Base-by-base conservation (phyloP, 2,113 vertebrate genomes). In the Cairina moschata region DNA sequence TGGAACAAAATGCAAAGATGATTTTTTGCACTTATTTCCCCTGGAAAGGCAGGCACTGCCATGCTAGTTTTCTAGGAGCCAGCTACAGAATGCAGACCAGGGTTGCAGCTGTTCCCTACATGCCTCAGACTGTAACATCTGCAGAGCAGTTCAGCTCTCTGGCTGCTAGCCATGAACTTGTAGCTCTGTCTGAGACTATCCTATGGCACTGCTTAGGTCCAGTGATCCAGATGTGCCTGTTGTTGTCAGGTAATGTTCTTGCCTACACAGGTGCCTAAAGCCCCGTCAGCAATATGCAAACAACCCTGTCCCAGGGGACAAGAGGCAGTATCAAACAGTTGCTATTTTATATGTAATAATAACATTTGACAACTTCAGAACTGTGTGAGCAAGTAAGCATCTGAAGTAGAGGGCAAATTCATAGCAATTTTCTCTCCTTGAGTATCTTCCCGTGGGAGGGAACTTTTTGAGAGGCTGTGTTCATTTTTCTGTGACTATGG, bases 401-500 rank as follows among this genome's bases (percentile, higher is more conserved):
- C 90, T 96, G 90, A 91, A 96, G 95, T 93, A 96, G 80, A 95
- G 95, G 96, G 90, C 95, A 97, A 96, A 97, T 96, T 96, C 91
- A 95, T 52, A 93, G 94, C 89, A 96, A 96, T 97, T 97, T 95
- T 96, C 94, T 95, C 95, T 96, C 94, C 95, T 97, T 96, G 95
- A 96, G 84, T 87, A 86, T 86, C 94, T 92, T 95, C 95, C 94
- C 94, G 1, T 95, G 96, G 95, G 95, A 97, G 81, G 77, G 83
- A 95, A 95, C 91, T 93, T 97, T 97, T 85, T 89, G 92, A 97
- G 95, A 94, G 68, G 44, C 92, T 95, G 91, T 97, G 93, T 95
- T 97, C 93, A 92, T 96, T 95, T 96, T 95, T 71, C 74, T 94
- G 81, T 65, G 77, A 87, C 94, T 87, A 76, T 5, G 1, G 77